Percentiles rank a stretch among this genome's conserved stretches.
Evolutionary conservation across 2,113 vertebrate species (phyloP).

Genomic region (Pongo abelii): DNA sequence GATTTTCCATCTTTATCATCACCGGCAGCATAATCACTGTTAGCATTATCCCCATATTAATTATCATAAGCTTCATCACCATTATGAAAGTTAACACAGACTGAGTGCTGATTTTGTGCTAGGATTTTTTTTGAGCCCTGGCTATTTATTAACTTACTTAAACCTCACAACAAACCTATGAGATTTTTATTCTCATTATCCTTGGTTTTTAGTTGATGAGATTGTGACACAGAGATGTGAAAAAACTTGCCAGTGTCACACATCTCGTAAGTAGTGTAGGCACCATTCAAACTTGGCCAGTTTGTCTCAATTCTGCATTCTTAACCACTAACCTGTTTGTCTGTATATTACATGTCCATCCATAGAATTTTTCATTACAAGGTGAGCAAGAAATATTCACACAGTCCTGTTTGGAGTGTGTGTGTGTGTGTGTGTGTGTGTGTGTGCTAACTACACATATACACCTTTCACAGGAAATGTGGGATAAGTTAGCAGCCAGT

Average conservation of each 20-base stretch:
- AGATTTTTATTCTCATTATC: background rate
- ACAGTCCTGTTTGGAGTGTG: background rate
- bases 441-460: background rate
- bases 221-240: background rate
- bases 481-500: background rate
- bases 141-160: background rate
- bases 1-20: background rate
- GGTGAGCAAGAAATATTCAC: background rate
- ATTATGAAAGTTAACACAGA: background rate
- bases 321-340: background rate
- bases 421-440: background rate
- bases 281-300: background rate
- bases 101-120: background rate
- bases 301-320: background rate
- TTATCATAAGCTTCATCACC: background rate
- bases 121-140: background rate
- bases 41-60: background rate
- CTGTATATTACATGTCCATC: background rate
- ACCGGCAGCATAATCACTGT: background rate
- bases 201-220: background rate
- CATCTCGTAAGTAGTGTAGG: background rate
- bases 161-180: background rate
- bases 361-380: background rate
- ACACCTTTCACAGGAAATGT: background rate
- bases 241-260: background rate